These are phyloP conservation scores for Rhynchonema sp. DNA, from an alignment of 2,888 invertebrate genomes.

Conservation along the genomic window DNA sequence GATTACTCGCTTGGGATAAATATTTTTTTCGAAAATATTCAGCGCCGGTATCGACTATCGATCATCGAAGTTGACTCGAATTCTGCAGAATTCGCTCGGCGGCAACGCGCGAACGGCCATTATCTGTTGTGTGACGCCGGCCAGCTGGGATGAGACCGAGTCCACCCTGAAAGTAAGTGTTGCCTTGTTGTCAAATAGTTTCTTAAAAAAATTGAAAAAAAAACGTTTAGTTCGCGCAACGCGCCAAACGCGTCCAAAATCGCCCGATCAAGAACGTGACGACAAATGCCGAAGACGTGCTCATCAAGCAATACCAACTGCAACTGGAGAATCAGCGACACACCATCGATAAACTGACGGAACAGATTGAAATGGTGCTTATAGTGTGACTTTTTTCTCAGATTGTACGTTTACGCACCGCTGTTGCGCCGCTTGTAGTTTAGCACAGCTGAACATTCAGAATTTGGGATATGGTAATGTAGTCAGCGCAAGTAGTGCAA, in stretches of 20 bases:
- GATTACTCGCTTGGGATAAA: not conserved
- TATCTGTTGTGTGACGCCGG: conserved; percentile 63
- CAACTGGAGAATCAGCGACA: too few species aligned
- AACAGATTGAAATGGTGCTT: too few species aligned
- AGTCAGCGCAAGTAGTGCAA: too few species aligned
- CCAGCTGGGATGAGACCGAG: conserved; percentile 52
- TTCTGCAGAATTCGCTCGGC: conserved; percentile 62
- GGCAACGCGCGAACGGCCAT: conserved; percentile 71
- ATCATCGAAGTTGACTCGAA: conserved; percentile 64
- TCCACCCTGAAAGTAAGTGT: conserved; percentile 39
- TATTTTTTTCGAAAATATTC: not conserved
- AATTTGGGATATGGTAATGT: too few species aligned
- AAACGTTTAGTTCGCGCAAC: conserved; percentile 62
- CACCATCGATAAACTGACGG: too few species aligned
- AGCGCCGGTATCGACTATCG: conserved; percentile 43
- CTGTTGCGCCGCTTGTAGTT: too few species aligned
- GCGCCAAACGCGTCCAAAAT: conserved; percentile 59
- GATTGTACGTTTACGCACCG: too few species aligned
- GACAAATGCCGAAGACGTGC: not conserved
- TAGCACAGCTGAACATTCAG: too few species aligned
- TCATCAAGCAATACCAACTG: not conserved
- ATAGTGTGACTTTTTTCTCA: too few species aligned
- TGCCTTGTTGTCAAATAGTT: not conserved
- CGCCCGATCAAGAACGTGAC: conserved; percentile 51
- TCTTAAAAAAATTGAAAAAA: too few species aligned